Percentiles rank a stretch among this genome's conserved stretches.
phyloP scores from a whole-genome alignment of 2,797 vertebrate species.

The Chelonia mydas region DNA sequence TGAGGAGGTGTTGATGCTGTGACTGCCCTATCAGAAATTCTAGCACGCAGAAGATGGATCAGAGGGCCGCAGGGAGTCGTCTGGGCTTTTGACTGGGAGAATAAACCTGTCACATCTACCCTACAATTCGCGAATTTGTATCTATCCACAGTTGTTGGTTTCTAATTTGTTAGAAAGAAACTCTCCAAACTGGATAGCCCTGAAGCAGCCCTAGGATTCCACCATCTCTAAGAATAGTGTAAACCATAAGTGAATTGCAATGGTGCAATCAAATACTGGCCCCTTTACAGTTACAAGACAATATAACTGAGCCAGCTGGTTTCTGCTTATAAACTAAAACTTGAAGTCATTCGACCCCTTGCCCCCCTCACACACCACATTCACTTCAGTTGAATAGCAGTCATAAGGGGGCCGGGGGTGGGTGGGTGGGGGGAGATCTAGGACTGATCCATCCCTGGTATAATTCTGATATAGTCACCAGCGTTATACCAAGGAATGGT shows the following conservation, averaged over 20 bases:
- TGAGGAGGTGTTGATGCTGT: slow-evolving; percentile 47
- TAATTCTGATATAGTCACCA: slow-evolving; percentile 14
- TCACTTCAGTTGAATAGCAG: not conserved
- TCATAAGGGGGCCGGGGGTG: not conserved
- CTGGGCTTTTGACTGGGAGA: slow-evolving; percentile 45
- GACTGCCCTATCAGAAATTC: slow-evolving; percentile 56
- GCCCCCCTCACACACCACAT: not conserved
- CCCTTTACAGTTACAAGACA: not conserved
- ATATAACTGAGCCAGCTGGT: slow-evolving; percentile 25
- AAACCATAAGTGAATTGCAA: slow-evolving; percentile 34
- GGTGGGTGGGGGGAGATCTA: not conserved
- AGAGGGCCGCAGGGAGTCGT: slow-evolving; percentile 59
- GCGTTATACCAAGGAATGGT: slow-evolving; percentile 35
- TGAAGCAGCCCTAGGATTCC: not conserved
- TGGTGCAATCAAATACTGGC: slow-evolving; percentile 5
- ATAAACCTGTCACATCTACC: slow-evolving; percentile 8
- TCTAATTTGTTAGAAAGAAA: slow-evolving; percentile 58
- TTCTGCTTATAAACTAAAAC: not conserved
- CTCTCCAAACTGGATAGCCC: slow-evolving; percentile 41
- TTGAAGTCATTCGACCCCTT: not conserved
- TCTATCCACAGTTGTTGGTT: not conserved
- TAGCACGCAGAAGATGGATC: slow-evolving; percentile 53
- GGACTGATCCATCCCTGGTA: slow-evolving; percentile 45
- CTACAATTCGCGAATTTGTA: slow-evolving; percentile 10
- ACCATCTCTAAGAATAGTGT: not conserved